These are phyloP conservation scores for Oplegnathus fasciatus DNA, from an alignment of 2,113 vertebrate species.

Conservation along the genomic window DNA sequence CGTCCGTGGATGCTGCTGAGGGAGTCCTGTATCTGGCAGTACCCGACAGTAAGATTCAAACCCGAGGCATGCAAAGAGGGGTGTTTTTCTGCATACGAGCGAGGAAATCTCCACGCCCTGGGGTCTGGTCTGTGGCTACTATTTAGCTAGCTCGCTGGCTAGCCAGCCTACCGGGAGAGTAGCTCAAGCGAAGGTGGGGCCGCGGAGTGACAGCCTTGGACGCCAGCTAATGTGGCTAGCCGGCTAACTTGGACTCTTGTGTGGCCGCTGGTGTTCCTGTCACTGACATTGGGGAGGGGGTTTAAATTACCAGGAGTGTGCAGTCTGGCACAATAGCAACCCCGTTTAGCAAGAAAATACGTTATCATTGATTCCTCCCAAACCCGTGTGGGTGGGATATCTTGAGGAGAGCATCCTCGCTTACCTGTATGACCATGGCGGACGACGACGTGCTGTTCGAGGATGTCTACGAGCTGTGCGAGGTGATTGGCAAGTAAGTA, in stretches of 20 bases:
- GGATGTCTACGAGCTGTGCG: constrained; percentile 98
- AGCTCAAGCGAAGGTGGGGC: constrained; percentile 83
- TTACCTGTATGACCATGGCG: constrained; percentile 92
- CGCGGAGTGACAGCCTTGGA: constrained; percentile 70
- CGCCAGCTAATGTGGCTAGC: constrained; percentile 70
- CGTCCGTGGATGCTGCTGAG: constrained; percentile 43
- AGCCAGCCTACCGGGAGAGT: constrained; percentile 56
- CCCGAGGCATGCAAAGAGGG: constrained; percentile 64
- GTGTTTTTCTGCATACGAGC: constrained; percentile 67
- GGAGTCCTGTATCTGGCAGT: constrained; percentile 27
- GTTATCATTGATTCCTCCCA: constrained; percentile 24
- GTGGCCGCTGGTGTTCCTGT: constrained; percentile 9
- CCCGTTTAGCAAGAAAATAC: constrained; percentile 2
- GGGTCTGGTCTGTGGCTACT: constrained; percentile 62
- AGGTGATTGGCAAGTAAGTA: constrained; percentile 99
- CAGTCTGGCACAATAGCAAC: not conserved
- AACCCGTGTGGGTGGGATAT: constrained; percentile 63
- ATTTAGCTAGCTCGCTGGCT: constrained; percentile 68
- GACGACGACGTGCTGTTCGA: constrained; percentile 99
- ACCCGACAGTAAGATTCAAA: constrained; percentile 42
- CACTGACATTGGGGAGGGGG: constrained; percentile 29
- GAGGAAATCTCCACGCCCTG: constrained; percentile 74
- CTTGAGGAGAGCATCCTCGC: constrained; percentile 80
- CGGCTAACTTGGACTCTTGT: constrained; percentile 57
- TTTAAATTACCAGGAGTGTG: constrained; percentile 15